These are phyloP conservation scores for Microchrysa polita DNA, from an alignment of 2,888 invertebrate species.

Conservation along the genomic window DNA sequence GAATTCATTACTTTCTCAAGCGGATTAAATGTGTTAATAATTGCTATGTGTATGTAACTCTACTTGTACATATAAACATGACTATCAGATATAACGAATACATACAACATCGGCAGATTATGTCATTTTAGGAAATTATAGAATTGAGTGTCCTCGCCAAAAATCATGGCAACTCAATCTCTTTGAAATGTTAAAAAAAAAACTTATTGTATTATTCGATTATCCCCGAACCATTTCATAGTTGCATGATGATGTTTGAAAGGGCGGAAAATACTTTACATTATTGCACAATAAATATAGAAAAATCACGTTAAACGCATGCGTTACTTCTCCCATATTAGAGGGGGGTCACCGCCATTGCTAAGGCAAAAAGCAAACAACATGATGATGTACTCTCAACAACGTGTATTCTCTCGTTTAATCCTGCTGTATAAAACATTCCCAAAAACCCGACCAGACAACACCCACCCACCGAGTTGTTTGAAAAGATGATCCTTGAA, in stretches of 20 bases:
- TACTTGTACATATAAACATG: no score
- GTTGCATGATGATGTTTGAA: slow-evolving; percentile 13
- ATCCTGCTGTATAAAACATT: no score
- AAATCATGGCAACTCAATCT: slow-evolving; percentile 13
- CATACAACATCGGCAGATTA: no score
- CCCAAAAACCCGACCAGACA: not conserved
- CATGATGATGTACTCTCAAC: no score
- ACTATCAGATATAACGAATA: no score
- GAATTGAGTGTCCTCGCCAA: no score
- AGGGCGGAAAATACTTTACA: slow-evolving; percentile 47
- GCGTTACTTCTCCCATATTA: slow-evolving; percentile 45
- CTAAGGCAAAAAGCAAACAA: no score
- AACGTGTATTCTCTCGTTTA: no score
- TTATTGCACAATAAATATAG: slow-evolving; percentile 41
- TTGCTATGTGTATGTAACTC: no score
- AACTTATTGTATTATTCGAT: slow-evolving; percentile 19
- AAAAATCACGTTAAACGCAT: slow-evolving; percentile 48
- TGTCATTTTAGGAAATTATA: no score
- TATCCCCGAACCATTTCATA: slow-evolving; percentile 33
- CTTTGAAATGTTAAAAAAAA: not conserved
- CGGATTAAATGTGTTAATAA: no score
- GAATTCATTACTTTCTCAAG: no score
- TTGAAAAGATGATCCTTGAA: slow-evolving; percentile 38
- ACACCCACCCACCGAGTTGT: slow-evolving; percentile 2
- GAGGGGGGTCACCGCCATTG: not conserved